These are phyloP conservation scores for Potorous gilbertii DNA, from an alignment of 2,797 vertebrate species.

Conservation along the genomic window DNA sequence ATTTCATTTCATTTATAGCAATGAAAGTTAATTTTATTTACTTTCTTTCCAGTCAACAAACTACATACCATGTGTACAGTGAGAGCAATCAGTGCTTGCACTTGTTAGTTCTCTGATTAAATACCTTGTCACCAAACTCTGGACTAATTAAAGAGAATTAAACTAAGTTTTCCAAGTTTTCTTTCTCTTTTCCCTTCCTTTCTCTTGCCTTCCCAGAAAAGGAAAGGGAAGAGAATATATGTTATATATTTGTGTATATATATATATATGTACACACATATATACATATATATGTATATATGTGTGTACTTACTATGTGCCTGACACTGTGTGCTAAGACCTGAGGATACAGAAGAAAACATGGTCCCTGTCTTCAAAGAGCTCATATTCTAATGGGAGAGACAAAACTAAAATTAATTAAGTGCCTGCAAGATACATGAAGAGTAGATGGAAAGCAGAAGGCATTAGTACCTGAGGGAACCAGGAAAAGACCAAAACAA, in stretches of 20 bases:
- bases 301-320: too few species aligned
- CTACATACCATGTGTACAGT: constrained; percentile 1
- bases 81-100: constrained; percentile 79
- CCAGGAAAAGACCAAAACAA: constrained; percentile 27
- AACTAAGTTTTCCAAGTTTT: constrained; percentile 58
- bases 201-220: background rate
- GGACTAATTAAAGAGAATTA: constrained; percentile 86
- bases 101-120: constrained; percentile 87
- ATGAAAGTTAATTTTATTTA: constrained; percentile 85
- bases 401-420: too few species aligned
- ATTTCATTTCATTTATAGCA: constrained; percentile 80
- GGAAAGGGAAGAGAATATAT: background rate
- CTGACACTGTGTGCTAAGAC: too few species aligned
- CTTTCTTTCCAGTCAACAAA: constrained; percentile 78
- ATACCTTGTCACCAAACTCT: constrained; percentile 84
- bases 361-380: too few species aligned
- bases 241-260: too few species aligned
- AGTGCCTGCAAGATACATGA: background rate
- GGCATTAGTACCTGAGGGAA: constrained; percentile 15
- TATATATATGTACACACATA: too few species aligned
- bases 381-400: too few species aligned
- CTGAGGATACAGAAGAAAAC: too few species aligned
- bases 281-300: too few species aligned
- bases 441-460: background rate
- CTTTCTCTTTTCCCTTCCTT: constrained; percentile 22